Percentiles rank a stretch among this genome's conserved stretches.
Conservation (phyloP, 2,113 vertebrate species). For the Tachuris rubrigastra region DNA sequence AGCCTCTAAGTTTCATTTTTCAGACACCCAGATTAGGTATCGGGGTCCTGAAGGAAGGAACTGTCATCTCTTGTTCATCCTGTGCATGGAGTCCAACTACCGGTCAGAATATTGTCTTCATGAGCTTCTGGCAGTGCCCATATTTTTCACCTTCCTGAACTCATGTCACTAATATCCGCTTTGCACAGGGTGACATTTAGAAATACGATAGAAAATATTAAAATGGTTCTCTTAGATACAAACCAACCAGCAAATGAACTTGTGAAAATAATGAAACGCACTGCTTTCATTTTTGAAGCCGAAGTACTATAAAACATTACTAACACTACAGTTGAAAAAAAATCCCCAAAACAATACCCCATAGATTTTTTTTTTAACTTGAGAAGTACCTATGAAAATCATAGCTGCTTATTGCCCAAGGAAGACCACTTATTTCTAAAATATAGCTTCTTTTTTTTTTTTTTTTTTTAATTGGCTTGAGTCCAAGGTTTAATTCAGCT, state of each 20-base stretch:
- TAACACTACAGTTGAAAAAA: background rate
- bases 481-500: background rate
- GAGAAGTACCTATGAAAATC: background rate
- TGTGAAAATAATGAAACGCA: background rate
- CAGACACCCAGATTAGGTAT: conserved; percentile 40
- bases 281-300: background rate
- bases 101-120: conserved; percentile 58
- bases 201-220: conserved; percentile 4
- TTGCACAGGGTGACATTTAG: conserved; percentile 42
- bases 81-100: conserved; percentile 56
- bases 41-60: conserved; percentile 73
- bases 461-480: background rate
- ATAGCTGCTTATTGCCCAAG: background rate
- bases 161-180: conserved; percentile 63
- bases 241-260: background rate
- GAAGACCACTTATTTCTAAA: background rate
- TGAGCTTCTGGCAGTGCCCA: conserved; percentile 53
- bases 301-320: background rate
- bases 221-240: background rate
- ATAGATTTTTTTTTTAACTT: background rate
- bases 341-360: background rate
- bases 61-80: conserved; percentile 74
- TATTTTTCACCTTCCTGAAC: conserved; percentile 70
- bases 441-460: background rate
- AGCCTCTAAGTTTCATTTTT: conserved; percentile 36